Evolutionary conservation across 35 echinoderm and acorn worm species (phyloP), one percentile per base, ranked within the genome.

Genomic region (Heliocidaris tuberculata): DNA sequence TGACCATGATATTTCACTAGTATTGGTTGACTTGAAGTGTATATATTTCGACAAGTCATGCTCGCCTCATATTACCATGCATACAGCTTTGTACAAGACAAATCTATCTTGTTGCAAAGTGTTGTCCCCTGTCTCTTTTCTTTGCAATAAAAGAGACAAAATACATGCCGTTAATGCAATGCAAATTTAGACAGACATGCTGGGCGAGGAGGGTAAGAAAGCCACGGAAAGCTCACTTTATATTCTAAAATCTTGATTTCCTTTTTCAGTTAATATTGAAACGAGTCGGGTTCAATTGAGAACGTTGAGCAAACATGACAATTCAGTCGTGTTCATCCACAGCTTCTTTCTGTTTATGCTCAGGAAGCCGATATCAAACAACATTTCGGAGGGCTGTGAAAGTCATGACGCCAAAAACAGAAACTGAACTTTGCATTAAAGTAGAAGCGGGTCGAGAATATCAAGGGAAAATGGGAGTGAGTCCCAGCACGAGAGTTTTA

Each of bases 101-200:
- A 56, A 56, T 56, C 52, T 56, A 56, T 56, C 52, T 10, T 56
- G 10, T 56, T 13, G 52, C 15, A 15, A 9, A 56, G 11, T 56
- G 15, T 56, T 13, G 11, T 15, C 52, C 52, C 52, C 10, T 56
- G 52, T 56, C 52, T 56, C 52, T 56, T 13, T 56, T 56, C 10
- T 56, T 56, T 56, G 52, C 10, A 13, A 71, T 71, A 71, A 27
- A 42, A 24, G 17, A 71, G 61, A 78, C 65, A 78, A 78, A 59
- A 78, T 78, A n/a, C 65, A 78, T 78, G 65, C 27, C 21, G 21
- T n/a, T 78, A 27, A 42, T 89, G 31, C 32, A 89, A 48, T 47
- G 87, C 87, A 89, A 89, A 89, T 89, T 89, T 89, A 89, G 31
- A 89, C 87, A 89, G 87, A 89, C 30, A 32, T 89, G 87, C 47